These are phyloP conservation scores for Physocephala rufipes DNA, from an alignment of 2,888 invertebrate genomes.

Conservation along the genomic window DNA sequence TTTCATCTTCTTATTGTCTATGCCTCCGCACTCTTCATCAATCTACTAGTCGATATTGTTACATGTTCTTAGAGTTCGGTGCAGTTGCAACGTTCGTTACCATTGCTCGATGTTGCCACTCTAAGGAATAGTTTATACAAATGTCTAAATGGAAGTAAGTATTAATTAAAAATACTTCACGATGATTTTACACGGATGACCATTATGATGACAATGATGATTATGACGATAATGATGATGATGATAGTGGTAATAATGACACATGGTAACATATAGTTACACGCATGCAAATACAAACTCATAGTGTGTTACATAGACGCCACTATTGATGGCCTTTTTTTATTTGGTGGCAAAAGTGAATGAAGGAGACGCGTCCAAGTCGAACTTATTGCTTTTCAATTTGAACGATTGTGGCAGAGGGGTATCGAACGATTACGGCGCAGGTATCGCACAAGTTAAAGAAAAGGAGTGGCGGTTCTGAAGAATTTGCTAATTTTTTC, in stretches of 20 bases:
- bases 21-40: neutral
- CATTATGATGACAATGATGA: too few species aligned
- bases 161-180: conserved; percentile 34
- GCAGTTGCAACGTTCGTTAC: too few species aligned
- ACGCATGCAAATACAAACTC: too few species aligned
- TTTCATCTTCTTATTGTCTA: neutral
- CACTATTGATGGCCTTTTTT: neutral
- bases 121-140: neutral
- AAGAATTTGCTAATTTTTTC: conserved; percentile 20
- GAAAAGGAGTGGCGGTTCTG: too few species aligned
- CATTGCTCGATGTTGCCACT: too few species aligned
- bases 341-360: neutral
- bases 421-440: too few species aligned
- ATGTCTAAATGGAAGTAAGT: conserved; percentile 16
- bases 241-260: too few species aligned
- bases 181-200: conserved; percentile 21
- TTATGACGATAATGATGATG: too few species aligned
- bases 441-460: too few species aligned
- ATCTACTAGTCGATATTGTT: neutral
- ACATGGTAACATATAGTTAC: too few species aligned
- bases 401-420: too few species aligned
- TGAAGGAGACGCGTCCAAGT: neutral
- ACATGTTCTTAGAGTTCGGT: conserved; percentile 10
- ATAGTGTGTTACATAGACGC: too few species aligned
- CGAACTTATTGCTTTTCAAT: conserved; percentile 5